phyloP scores from a whole-genome alignment of 2,113 vertebrate species.

The Ascaphus truei region DNA sequence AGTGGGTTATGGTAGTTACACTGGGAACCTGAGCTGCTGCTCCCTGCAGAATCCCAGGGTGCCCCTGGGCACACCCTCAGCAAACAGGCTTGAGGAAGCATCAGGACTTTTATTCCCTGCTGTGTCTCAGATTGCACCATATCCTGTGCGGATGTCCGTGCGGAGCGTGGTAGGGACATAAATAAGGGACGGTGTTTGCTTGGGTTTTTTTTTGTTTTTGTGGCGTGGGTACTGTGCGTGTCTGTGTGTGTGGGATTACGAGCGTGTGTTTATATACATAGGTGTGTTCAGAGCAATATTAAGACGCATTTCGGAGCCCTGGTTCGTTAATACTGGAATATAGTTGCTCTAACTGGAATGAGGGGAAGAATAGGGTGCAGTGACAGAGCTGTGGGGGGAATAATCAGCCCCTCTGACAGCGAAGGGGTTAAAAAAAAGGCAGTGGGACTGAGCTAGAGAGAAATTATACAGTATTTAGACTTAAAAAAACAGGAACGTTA shows the following conservation, averaged over 20 bases:
- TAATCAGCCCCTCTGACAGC: no score
- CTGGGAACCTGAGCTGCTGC: slow-evolving; percentile 21
- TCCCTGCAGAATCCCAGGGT: neutral
- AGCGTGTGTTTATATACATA: slow-evolving; percentile 7
- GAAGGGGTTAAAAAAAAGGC: no score
- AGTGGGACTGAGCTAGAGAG: no score
- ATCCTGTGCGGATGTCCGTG: slow-evolving; percentile 8
- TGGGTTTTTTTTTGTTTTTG: neutral
- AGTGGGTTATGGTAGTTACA: no score
- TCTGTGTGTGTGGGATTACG: no score
- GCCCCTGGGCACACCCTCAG: neutral
- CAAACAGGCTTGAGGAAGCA: slow-evolving; percentile 10
- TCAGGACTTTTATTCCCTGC: neutral
- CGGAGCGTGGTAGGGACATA: no score
- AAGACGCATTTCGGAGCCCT: neutral
- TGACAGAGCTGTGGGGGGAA: no score
- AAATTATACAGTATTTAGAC: no score
- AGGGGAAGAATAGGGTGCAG: neutral
- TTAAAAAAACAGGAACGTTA: no score
- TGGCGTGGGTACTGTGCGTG: neutral
- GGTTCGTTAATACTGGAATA: slow-evolving; percentile 3
- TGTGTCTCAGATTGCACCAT: neutral
- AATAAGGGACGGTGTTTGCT: slow-evolving; percentile 15
- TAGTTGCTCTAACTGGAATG: neutral
- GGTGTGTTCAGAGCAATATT: neutral